These are phyloP conservation scores for Trimorus sp. DNA, from an alignment of 2,888 invertebrate genomes.

Conservation along the genomic window DNA sequence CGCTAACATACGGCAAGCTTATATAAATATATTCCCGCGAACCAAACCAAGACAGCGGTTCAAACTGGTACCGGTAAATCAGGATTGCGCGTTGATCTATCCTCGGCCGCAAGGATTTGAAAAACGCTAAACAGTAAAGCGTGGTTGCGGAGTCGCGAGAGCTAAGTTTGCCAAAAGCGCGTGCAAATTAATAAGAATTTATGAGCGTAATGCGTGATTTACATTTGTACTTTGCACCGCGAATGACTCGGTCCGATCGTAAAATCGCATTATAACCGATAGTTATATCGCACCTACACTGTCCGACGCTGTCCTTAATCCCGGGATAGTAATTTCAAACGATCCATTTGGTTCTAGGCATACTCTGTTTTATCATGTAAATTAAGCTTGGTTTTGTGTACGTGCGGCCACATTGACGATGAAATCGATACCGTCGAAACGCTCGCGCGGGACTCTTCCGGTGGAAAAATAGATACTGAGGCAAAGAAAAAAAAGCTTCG, in stretches of 20 bases:
- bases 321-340: slow-evolving; percentile 53
- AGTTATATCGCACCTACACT: slow-evolving; percentile 33
- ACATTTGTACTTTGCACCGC: slow-evolving; percentile 52
- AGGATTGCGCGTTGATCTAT: slow-evolving; percentile 36
- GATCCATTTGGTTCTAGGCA: slow-evolving; percentile 52
- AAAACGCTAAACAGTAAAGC: slow-evolving; percentile 42
- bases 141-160: slow-evolving; percentile 18
- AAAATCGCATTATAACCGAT: slow-evolving; percentile 62
- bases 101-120: slow-evolving; percentile 27
- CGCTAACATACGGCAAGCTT: slow-evolving; percentile 41
- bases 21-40: slow-evolving; percentile 44
- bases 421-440: slow-evolving; percentile 32
- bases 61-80: slow-evolving; percentile 46
- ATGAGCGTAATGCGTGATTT: slow-evolving; percentile 56
- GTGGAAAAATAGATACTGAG: too few relatives aligned
- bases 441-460: not conserved
- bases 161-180: slow-evolving; percentile 45
- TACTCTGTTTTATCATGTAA: slow-evolving; percentile 52
- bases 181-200: slow-evolving; percentile 61
- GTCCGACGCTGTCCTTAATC: slow-evolving; percentile 49
- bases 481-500: too few relatives aligned
- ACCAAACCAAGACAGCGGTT: slow-evolving; percentile 30
- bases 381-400: slow-evolving; percentile 38
- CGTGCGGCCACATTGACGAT: slow-evolving; percentile 7
- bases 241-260: slow-evolving; percentile 50